Evolutionary conservation across 1,140 invertebrate genomes (phyloP).

Genomic region (Drosophila fuyamai): DNA sequence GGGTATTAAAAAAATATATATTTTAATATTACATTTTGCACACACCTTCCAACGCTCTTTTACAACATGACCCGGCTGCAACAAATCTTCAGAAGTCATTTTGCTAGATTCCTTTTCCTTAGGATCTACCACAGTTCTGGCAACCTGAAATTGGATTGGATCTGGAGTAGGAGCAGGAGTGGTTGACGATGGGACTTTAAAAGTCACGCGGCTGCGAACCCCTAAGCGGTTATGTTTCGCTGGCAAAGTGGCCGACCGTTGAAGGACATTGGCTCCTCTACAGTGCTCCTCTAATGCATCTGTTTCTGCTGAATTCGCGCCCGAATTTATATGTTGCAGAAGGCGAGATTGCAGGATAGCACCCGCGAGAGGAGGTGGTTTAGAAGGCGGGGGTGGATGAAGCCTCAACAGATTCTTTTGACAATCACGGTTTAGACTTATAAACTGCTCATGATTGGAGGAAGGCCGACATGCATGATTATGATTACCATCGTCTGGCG

Average conservation of each 20-base stretch:
- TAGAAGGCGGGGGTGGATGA: slow-evolving; percentile 53
- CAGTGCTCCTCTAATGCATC: slow-evolving; percentile 29
- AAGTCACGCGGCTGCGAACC: slow-evolving; percentile 70
- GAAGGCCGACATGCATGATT: slow-evolving; percentile 12
- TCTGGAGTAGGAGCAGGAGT: slow-evolving; percentile 1
- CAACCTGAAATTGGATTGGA: slow-evolving; percentile 3
- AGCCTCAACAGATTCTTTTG: slow-evolving; percentile 29
- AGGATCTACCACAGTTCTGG: slow-evolving; percentile 35
- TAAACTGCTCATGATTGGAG: slow-evolving; percentile 30
- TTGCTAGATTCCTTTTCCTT: slow-evolving; percentile 94
- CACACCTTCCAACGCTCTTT: slow-evolving; percentile 99
- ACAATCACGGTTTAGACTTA: slow-evolving; percentile 33
- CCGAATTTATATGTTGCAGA: slow-evolving; percentile 25
- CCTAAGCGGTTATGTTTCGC: slow-evolving; percentile 72
- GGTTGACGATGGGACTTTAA: slow-evolving; percentile 51
- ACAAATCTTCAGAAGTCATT: slow-evolving; percentile 96
- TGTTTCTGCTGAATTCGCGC: not conserved
- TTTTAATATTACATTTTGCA: not conserved
- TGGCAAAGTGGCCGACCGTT: slow-evolving; percentile 80
- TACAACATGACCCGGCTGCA: slow-evolving; percentile 98
- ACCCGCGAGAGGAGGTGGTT: slow-evolving; percentile 47
- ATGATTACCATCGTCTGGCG: slow-evolving; percentile 7
- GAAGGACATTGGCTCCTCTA: slow-evolving; percentile 61
- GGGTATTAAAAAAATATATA: no score
- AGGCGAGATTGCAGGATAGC: slow-evolving; percentile 24